Evolutionary conservation across 30 jellyfish, hydroid and myxozoan species (phyloP), one percentile per base, ranked within the genome.

Genomic region (Mastigias papua): DNA sequence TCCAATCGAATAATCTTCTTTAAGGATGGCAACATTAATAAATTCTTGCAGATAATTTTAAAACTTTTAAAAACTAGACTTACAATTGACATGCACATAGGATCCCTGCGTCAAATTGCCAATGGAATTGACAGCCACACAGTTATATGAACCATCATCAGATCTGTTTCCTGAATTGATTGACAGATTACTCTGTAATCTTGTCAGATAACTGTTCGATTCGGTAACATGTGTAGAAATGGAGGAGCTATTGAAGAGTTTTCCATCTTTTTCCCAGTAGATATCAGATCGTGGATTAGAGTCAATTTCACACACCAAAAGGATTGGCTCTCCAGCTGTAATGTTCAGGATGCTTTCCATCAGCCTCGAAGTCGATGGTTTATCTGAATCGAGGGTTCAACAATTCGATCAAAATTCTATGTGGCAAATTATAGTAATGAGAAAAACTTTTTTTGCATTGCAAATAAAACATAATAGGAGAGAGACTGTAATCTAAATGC

Each of bases 241-340:
- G 11, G 13, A 11, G 10, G 67, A 25, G 23, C 37, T 32, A 60
- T 73, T 42, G 1, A 84, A 10, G 5, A 22, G 11, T 1, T 1
- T 29, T 0, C 88, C 88, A 26, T 73, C 60, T 61, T 84, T 84
- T 34, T 64, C 85, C 93, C 93, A 84, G 21, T 62, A 54, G 30
- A 84, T 60, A 2, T 31, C 17, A 22, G 93, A 66, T 2, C 29
- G 68, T 27, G 93, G 93, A 1, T 84, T 80, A 19, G 87, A 62
- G 54, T 84, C 46, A 23, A 71, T 21, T 26, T 71, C 76, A 33
- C 93, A 84, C 1, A 57, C 9, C 9, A 84, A 68, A 5, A 62
- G 1, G 34, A 25, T 31, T 48, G 50, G 9, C 76, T 61, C 26
- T 26, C 71, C 80, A 6, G 27, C 51, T 29, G 80, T 48, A 13